A percentile compares a stretch with the other conserved stretches of the same genome.
Conservation (phyloP, 2,113 vertebrate genomes). For the Chlorocebus sabaeus region DNA sequence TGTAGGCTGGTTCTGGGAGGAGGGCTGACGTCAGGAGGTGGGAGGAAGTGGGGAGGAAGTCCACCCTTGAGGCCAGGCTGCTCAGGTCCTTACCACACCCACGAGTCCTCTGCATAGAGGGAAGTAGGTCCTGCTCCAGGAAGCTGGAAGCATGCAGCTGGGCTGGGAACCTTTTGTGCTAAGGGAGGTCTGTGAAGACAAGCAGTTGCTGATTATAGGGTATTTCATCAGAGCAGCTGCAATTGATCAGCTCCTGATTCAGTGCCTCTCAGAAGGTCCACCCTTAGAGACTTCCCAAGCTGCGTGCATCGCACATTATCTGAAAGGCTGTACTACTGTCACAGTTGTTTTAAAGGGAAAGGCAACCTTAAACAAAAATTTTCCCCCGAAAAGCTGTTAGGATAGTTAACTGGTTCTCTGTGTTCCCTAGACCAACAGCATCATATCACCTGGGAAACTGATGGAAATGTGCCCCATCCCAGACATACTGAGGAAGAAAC, state of each 20-base stretch:
- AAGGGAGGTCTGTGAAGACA: conserved; percentile 58
- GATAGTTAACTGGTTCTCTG: neutral
- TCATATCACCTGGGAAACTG: neutral
- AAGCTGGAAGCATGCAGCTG: conserved; percentile 60
- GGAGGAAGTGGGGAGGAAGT: conserved; percentile 40
- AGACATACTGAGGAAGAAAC: neutral
- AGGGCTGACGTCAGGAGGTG: neutral
- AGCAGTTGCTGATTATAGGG: conserved; percentile 64
- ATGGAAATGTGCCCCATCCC: neutral
- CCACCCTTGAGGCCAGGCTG: neutral
- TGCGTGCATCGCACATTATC: conserved; percentile 28
- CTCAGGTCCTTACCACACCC: neutral
- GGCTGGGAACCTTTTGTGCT: conserved; percentile 68
- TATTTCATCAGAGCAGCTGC: conserved; percentile 74
- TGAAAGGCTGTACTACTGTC: neutral
- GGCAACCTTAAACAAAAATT: neutral
- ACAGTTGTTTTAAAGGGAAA: conserved; percentile 48
- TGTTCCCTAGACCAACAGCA: neutral
- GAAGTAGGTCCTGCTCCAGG: conserved; percentile 47
- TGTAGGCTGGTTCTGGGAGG: neutral
- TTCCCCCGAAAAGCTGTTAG: neutral
- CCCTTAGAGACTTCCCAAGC: conserved; percentile 29
- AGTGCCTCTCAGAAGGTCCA: conserved; percentile 52
- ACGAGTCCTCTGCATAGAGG: neutral
- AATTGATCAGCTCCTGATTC: conserved; percentile 60